Base-by-base conservation (phyloP, 2,113 vertebrate genomes). In the Myocastor coypus region DNA sequence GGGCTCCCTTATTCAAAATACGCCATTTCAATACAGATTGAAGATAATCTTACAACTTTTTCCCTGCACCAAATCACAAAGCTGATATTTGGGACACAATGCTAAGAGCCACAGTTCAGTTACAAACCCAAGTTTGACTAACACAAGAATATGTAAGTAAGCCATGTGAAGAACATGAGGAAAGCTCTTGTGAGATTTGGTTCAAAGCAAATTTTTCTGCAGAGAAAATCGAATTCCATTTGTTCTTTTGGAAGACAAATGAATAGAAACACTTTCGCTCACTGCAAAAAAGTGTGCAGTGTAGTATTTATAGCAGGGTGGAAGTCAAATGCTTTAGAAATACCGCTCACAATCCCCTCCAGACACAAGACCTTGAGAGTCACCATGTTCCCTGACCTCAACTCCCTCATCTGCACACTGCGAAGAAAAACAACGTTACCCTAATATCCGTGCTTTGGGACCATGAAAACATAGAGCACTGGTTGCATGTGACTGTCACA, bases 401-500 rank as follows among this genome's bases (percentile, higher is more conserved):
- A 8, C 1, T 50, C 85, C 73, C 46, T 95, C 22, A 19, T 52
- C 55, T 20, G 82, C 40, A 77, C 81, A 89, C 50, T 42, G 22
- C 4, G 24, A 73, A 73, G 59, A 6, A 82, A 24, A 66, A 71
- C 26, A 61, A 9, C 32, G 90, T 55, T 32, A 17, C 24, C 19
- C 30, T 83, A 61, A 61, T 37, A 30, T 9, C 42, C 57, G 73
- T 83, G 17, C 30, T 63, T 19, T 86, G 34, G 22, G 34, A 75
- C 75, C 86, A 59, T 80, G 57, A 87, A 92, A 69, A 87, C 73
- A 83, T 83, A 88, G 24, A 85, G 46, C 26, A 71, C 20, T n/a
- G 85, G 87, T 34, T 32, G 73, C 57, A 7, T 32, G 30, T 50
- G 40, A 32, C 24, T 78, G 40, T 10, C 52, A 0, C 86, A 95